Percentiles rank a stretch among this genome's conserved stretches.
Evolutionary conservation across 2,797 vertebrate genomes (phyloP).

Genomic region (Pangasius larnaudii): DNA sequence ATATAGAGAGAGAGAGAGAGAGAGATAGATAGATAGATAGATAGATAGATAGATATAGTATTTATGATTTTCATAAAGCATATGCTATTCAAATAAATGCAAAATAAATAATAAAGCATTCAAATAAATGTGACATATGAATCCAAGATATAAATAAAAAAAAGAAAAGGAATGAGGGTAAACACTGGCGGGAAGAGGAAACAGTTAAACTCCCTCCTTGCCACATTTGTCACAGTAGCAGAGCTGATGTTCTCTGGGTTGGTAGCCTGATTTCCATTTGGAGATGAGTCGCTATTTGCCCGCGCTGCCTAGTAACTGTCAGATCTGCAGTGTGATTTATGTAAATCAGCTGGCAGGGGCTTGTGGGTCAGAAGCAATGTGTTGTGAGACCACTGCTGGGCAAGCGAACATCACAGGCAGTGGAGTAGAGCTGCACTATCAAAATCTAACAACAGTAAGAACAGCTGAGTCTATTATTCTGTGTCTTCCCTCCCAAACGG

Average conservation of each 20-base stretch:
- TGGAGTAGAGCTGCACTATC: constrained; percentile 32
- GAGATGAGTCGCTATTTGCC: constrained; percentile 66
- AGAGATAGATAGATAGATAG: too few species aligned
- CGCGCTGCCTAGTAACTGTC: constrained; percentile 79
- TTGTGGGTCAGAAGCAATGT: constrained; percentile 74
- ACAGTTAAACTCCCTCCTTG: constrained; percentile 62
- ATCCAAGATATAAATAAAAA: neutral
- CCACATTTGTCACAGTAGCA: constrained; percentile 78
- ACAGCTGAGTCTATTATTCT: constrained; percentile 31
- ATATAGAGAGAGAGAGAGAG: too few species aligned
- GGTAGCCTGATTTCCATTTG: constrained; percentile 75
- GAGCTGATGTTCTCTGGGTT: constrained; percentile 72
- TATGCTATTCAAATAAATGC: neutral
- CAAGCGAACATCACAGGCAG: constrained; percentile 52
- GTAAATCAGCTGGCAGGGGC: constrained; percentile 75
- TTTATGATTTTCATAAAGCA: neutral
- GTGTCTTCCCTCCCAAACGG: constrained; percentile 12
- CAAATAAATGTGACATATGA: neutral
- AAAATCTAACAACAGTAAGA: constrained; percentile 33
- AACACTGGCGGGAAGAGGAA: constrained; percentile 54
- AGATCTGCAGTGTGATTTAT: constrained; percentile 76
- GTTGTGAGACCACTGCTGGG: constrained; percentile 67
- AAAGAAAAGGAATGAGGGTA: neutral
- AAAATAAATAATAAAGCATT: neutral
- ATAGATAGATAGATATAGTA: neutral